Evolutionary conservation across 2,113 vertebrate species (phyloP).

Genomic region (Cyanistes caeruleus): DNA sequence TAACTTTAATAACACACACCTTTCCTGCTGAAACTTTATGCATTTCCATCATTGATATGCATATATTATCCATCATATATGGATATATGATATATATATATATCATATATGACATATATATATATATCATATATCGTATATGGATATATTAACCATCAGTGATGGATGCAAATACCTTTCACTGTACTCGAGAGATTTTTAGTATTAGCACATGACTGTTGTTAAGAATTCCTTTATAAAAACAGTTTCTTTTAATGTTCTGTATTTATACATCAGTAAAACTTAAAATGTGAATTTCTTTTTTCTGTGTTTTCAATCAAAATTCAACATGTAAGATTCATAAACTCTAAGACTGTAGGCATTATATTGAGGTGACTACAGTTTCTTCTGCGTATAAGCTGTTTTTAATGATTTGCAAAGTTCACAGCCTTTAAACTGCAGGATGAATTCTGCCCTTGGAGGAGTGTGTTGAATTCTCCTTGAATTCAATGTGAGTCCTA

Average conservation of each 20-base stretch:
- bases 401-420: background rate
- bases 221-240: background rate
- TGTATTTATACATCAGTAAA: background rate
- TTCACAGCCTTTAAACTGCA: background rate
- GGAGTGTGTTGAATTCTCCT: background rate
- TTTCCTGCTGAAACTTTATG: background rate
- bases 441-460: background rate
- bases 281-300: background rate
- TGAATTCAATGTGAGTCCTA: background rate
- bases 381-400: background rate
- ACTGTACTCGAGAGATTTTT: background rate
- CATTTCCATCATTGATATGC: no score
- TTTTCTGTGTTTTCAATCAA: background rate
- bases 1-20: background rate
- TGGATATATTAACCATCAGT: background rate
- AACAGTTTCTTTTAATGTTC: background rate
- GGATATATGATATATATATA: no score
- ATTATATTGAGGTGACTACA: background rate
- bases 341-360: background rate
- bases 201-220: background rate
- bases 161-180: background rate
- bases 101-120: no score
- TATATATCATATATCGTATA: no score
- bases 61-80: no score
- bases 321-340: background rate